Conservation (phyloP, 2,797 vertebrate genomes). For the Scyliorhinus canicula region DNA sequence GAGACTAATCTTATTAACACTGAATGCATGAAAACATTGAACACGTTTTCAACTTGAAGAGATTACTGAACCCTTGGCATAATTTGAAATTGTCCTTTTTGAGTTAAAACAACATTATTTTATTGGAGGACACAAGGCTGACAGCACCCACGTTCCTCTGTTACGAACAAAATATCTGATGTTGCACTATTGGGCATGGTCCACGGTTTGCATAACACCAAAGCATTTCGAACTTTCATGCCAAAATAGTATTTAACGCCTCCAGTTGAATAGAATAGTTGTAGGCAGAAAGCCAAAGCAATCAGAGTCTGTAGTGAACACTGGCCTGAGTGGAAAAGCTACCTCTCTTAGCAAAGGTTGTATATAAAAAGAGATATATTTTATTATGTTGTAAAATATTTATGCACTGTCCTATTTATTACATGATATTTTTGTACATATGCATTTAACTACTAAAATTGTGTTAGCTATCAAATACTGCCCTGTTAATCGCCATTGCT, state of each 20-base stretch:
- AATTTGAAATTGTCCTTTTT: not conserved
- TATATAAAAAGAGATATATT: slow-evolving; percentile 48
- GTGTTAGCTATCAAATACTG: not conserved
- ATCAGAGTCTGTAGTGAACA: slow-evolving; percentile 21
- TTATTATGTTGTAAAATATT: slow-evolving; percentile 54
- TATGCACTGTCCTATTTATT: slow-evolving; percentile 68
- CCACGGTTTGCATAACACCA: not conserved
- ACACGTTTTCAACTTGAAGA: not conserved
- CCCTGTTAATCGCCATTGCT: not conserved
- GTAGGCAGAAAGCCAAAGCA: slow-evolving; percentile 4
- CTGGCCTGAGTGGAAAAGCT: slow-evolving; percentile 18
- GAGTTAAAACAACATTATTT: not conserved
- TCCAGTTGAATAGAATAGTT: slow-evolving; percentile 3
- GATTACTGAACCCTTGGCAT: not conserved
- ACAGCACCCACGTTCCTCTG: not conserved
- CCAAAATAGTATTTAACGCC: slow-evolving; percentile 24
- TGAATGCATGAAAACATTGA: not conserved
- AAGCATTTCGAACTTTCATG: slow-evolving; percentile 12
- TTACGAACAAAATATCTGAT: not conserved
- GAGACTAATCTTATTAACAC: not conserved
- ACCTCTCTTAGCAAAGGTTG: slow-evolving; percentile 33
- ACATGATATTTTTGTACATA: slow-evolving; percentile 55
- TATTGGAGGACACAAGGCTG: not conserved
- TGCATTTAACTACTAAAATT: slow-evolving; percentile 43
- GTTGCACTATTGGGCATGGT: not conserved